Base-by-base conservation (phyloP, 2,888 invertebrate genomes). In the Andrena dorsata region DNA sequence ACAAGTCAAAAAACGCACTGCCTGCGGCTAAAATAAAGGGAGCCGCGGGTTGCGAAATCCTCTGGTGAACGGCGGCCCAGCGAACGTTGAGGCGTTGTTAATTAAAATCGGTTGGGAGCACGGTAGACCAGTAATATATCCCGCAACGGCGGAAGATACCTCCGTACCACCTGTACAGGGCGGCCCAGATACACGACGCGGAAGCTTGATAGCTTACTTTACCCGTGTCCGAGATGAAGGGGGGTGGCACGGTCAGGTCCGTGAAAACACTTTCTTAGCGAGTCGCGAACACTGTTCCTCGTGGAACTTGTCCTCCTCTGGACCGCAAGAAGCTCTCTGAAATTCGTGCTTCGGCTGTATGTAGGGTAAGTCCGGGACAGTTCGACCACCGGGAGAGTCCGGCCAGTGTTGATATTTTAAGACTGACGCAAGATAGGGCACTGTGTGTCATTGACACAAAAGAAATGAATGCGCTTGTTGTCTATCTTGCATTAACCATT, bases 71-170 rank as follows among this genome's bases (percentile, higher is more conserved):
- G 41, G n/a, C 7, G 23, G 47, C 7, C 20, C 65, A 26, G 64
- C 60, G 63, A 30, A 66, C 56, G 69, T 66, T 63, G 70, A 83
- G 70, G 72, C 77, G 77, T 73, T 60, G 82, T 82, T 82, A 77
- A 82, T 83, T 83, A 83, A 64, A 66, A 73, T 71, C 66, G 58
- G 20, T 63, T 58, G 69, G 66, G 4, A 35, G 60, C 32, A 47
- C 49, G 68, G 41, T 64, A 64, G 64, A 32, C 30, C 0, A 16
- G 64, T 23, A 72, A 81, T 69, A 69, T 61, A 74, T 30, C 64
- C 63, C 13, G 4, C 41, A 56, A 30, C 20, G 26, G 2, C 26
- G 60, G 28, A 5, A 16, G 16, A 28, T 26, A 56, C 10, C 10
- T 4, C 0, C 56, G 23, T 23, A 56, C 23, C 10, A 10, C 10